Evolutionary conservation across 2,888 invertebrate species (phyloP), one percentile per base, ranked within the genome.

Genomic region (Ichneumoninae sp.): DNA sequence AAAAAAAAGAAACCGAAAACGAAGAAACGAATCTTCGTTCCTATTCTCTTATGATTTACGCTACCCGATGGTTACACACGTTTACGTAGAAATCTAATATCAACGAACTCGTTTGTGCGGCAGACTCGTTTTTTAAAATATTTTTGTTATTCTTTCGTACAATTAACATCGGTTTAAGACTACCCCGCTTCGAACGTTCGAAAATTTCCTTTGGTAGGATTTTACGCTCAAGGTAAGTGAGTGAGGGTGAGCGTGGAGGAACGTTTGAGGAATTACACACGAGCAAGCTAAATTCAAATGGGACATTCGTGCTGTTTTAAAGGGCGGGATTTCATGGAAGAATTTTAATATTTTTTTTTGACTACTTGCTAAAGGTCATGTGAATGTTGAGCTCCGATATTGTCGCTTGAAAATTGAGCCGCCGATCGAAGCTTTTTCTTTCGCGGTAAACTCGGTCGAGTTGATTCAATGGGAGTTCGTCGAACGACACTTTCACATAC

Each of bases 131-230:
- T 22, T 63, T 16, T 26, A 40, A 22, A 13, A 30, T 33, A 30
- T 79, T 52, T 63, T 16, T 26, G 40, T 36, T 36, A 40, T 19
- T 33, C 36, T 54, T 65, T 69, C 26, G 74, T 81, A 66, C 40
- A 47, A 75, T 40, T 75, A 33, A 70, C 69, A 75, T 81, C 63
- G 63, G 63, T 81, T 76, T 26, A 22, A 26, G 69, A 75, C 70
- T 69, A 52, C 81, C 22, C 8, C 81, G 63, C 81, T 81, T 75
- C 63, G 75, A 81, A 63, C 36, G 44, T 52, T 69, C 57, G 57
- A 26, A 22, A 57, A 22, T 13, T 57, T 22, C 22, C 26, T 26
- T 26, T 26, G 57, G 10, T 57, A 57, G 57, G 57, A 57, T 57
- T 26, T 63, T 16, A 66, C 47, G 47, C 75, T 65, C 68, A 74